phyloP scores from a whole-genome alignment of 2,113 vertebrate species.

The Cryptomyrus ogoouensis region DNA sequence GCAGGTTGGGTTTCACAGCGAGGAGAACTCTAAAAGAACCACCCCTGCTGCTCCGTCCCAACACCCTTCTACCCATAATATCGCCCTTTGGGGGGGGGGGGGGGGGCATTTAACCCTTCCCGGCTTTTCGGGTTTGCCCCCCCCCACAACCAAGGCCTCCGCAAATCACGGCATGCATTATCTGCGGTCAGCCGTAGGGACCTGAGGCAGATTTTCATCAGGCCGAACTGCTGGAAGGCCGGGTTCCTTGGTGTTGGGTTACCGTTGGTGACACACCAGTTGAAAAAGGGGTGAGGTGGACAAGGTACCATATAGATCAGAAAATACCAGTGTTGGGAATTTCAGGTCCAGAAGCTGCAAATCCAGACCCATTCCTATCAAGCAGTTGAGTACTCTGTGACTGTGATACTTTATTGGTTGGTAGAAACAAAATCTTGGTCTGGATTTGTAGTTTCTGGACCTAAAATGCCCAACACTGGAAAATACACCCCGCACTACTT shows the following conservation, averaged over 20 bases:
- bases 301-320: too few relatives aligned
- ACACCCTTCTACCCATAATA: slow-evolving; percentile 25
- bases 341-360: too few relatives aligned
- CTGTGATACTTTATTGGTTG: too few relatives aligned
- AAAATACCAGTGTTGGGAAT: not conserved
- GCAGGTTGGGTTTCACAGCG: slow-evolving; percentile 58
- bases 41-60: not conserved
- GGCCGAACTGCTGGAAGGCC: not conserved
- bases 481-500: slow-evolving; percentile 35
- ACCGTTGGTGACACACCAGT: not conserved
- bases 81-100: not conserved
- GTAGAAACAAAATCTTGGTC: too few relatives aligned
- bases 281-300: not conserved
- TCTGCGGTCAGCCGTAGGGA: not conserved
- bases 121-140: not conserved
- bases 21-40: slow-evolving; percentile 45
- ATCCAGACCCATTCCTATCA: too few relatives aligned
- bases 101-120: not conserved
- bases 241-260: not conserved
- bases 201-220: not conserved
- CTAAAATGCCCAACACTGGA: too few relatives aligned
- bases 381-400: too few relatives aligned
- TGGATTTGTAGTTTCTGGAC: too few relatives aligned
- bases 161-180: not conserved
- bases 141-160: not conserved